Base-by-base conservation (phyloP, 2,797 vertebrate species). In the Cossypha niveicapilla region DNA sequence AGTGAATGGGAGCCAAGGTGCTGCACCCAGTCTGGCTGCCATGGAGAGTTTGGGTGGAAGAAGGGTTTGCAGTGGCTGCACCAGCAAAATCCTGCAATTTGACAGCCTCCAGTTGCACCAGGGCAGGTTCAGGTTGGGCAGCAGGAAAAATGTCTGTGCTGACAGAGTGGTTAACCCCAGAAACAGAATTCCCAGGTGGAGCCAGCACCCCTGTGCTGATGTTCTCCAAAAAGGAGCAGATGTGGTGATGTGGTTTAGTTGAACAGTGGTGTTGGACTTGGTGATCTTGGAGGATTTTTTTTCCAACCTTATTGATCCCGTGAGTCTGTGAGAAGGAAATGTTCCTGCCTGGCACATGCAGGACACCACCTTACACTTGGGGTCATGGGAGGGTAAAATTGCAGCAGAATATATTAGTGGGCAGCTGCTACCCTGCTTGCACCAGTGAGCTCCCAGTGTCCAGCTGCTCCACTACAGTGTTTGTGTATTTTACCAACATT, bases 401-500 rank as follows among this genome's bases (percentile, higher is more conserved):
- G 50, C 68, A 41, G 62, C 76, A 60, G 88, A 79, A 41, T 76
- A 61, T 85, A 92, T 73, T 3, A 62, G 63, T 18, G 63, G 61
- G 42, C 57, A 92, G 53, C 39, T 61, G 41, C 58, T 25, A 71
- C 84, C 34, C 44, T 50, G 47, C 78, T 86, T 18, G 1, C 82
- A 72, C 73, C 62, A 35, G 15, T 8, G 66, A 56, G 56, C 58
- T 89, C 71, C 61, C 83, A 27, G 16, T 6, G 39, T 6, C 60
- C 86, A 86, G 48, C 80, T 85, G 57, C 56, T 50, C 0, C 0
- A 41, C 37, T n/a, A 6, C 2, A 42, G 7, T 0, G 0, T 47
- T 47, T 67, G 53, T 65, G 0, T 50, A 16, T 74, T 87, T 86
- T 79, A 23, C 16, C 53, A 57, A 62, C 8, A 7, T 53, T 78